Base-by-base conservation (phyloP, 2,797 vertebrate species). In the Vultur gryphus region DNA sequence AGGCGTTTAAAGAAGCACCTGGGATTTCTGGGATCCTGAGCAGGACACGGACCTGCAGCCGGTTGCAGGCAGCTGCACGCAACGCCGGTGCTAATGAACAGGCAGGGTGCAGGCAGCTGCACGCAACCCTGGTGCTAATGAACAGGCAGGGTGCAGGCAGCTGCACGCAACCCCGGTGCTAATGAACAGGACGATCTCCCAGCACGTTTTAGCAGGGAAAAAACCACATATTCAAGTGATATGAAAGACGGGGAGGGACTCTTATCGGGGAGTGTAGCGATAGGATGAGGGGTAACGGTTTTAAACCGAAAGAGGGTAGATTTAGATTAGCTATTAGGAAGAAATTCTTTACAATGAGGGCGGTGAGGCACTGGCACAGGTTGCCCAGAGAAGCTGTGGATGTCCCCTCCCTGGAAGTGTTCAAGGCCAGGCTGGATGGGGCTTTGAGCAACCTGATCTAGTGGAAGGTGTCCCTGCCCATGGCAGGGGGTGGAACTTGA, bases 281-380 rank as follows among this genome's bases (percentile, higher is more conserved):
- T 2, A 66, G 44, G 59, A 81, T 1, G 1, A 33, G 23, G n/a
- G 33, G 28, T 7, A 15, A 72, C 0, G 18, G 28, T 6, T 66
- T 59, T 26, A 39, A 39, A 59, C 12, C 16, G 28, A 7, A 26
- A 37, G 15, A n/a, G 33, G 33, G 24, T 4, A 52, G 52, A 13
- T 39, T 26, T 9, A n/a, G 28, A 8, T 25, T 2, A 49, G 49
- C 4, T n/a, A 3, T 49, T 0, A 21, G 44, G n/a, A 16, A 58
- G 39, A 46, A 52, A 6, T 78, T 46, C 5, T 70, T 46, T 0
- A 4, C 23, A 12, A 1, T 33, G 64, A 61, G 46, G 55, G 28
- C 2, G 28, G 20, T 14, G 44, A 78, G 9, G 0, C 16, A 1
- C 43, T 64, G 49, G 31, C 0, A 0, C 4, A 18, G 43, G 58